Evolutionary conservation across 1,140 invertebrate species (phyloP).

Genomic region (Drosophila oshimai): DNA sequence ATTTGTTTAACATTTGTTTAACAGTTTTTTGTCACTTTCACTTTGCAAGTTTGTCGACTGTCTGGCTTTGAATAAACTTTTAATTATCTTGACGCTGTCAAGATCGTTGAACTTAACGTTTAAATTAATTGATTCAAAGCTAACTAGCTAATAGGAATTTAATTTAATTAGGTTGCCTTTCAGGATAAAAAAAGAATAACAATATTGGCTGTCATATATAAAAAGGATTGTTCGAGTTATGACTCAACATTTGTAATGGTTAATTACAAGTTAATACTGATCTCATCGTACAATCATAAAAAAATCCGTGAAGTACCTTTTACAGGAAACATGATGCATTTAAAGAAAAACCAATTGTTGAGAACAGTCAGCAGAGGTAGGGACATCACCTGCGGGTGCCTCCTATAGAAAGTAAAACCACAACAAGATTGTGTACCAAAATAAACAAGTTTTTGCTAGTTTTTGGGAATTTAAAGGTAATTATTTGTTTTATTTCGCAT

Average conservation of each 20-base stretch:
- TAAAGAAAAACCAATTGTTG: slow-evolving; percentile 2
- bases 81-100: not conserved
- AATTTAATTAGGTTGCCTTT: not conserved
- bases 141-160: not conserved
- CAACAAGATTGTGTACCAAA: not conserved
- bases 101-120: not conserved
- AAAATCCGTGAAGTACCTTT: not conserved
- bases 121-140: not conserved
- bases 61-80: not conserved
- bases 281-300: not conserved
- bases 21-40: too few relatives aligned
- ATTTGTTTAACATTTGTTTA: too few relatives aligned
- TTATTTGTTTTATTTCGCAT: slow-evolving; percentile 12
- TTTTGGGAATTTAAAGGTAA: not conserved
- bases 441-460: slow-evolving; percentile 8
- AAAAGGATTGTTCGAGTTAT: not conserved
- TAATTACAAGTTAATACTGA: slow-evolving; percentile 28
- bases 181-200: not conserved
- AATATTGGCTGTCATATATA: not conserved
- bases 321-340: slow-evolving; percentile 3
- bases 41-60: not conserved
- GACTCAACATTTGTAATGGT: not conserved
- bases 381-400: not conserved
- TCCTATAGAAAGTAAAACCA: slow-evolving; percentile 24
- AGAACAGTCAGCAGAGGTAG: not conserved